A percentile compares a stretch with the other conserved stretches of the same genome.
These are phyloP conservation scores for Sminthurides bifidus DNA, from an alignment of 1,140 invertebrate species.

Conservation along the genomic window DNA sequence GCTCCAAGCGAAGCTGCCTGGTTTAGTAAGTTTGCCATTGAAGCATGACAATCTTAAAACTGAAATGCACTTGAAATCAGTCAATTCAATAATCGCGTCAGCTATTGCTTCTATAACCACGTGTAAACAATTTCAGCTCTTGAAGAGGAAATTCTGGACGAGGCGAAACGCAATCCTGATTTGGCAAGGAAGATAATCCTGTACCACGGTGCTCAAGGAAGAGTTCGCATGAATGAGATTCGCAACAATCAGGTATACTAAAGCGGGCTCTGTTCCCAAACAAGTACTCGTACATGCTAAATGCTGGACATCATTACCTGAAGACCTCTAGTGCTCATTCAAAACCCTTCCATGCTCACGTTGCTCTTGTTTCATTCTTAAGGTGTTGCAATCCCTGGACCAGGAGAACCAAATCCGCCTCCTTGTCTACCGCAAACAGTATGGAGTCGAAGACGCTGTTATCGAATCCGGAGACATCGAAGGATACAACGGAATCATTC, in stretches of 20 bases:
- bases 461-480: constrained; percentile 40
- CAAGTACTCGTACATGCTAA: too few species aligned
- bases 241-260: constrained; percentile 37
- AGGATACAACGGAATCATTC: constrained; percentile 45
- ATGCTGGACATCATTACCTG: too few species aligned
- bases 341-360: background rate
- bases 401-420: constrained; percentile 38
- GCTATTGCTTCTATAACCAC: background rate
- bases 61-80: background rate
- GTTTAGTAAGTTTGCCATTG: constrained; percentile 33
- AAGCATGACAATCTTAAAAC: background rate
- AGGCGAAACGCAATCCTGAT: constrained; percentile 35
- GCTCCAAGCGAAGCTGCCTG: constrained; percentile 45
- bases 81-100: background rate
- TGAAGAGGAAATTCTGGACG: constrained; percentile 34
- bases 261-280: too few species aligned
- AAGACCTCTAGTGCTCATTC: too few species aligned
- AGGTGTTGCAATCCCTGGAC: constrained; percentile 37
- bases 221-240: constrained; percentile 36
- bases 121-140: constrained; percentile 36
- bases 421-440: constrained; percentile 35
- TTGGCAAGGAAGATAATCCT: constrained; percentile 37
- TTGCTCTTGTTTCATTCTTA: too few species aligned
- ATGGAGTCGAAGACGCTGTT: constrained; percentile 40
- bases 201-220: constrained; percentile 37